Base-by-base conservation (phyloP, 1,140 invertebrate genomes). In the Teleopsis dalmanni region DNA sequence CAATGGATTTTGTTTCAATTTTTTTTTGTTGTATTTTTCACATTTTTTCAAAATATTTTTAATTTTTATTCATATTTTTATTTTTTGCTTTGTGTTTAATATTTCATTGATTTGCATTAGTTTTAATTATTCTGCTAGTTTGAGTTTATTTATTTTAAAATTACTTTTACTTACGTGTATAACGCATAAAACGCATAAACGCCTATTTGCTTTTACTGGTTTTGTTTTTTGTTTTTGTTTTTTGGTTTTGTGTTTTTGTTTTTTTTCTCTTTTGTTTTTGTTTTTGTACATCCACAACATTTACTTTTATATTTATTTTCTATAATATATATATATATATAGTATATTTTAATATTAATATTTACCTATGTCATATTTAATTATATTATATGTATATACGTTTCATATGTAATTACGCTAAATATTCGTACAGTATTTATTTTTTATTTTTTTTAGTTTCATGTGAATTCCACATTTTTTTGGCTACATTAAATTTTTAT, bases 291-390 rank as follows among this genome's bases (percentile, higher is more conserved):
- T 47, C 14, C 7, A 5, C 26, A 35, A 25, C 6, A 36, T 16
- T 7, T 14, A 42, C 40, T 42, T 26, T 40, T 40, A 16, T 22
- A 16, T 16, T 42, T 42, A 26, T n/a, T 42, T 42, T 4, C n/a
- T 10, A 14, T 16, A 26, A 14, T 13, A 46, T 26, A 36, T 25
- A 14, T n/a, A 47, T 47, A 47, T 31, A 31, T 45, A 31, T 45
- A 26, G 37, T 42, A 23, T 25, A 9, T 11, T 11, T 2, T 14
- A n/a, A 14, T n/a, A n/a, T n/a, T n/a, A n/a, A n/a, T n/a, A n/a
- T n/a, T n/a, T n/a, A n/a, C n/a, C n/a, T n/a, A n/a, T n/a, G n/a
- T n/a, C n/a, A n/a, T n/a, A n/a, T n/a, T n/a, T n/a, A n/a, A n/a
- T n/a, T n/a, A n/a, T n/a, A n/a, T n/a, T n/a, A n/a, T n/a, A n/a